phyloP scores from a whole-genome alignment of 1,140 invertebrate genomes.

The Drosophila kurseongensis region DNA sequence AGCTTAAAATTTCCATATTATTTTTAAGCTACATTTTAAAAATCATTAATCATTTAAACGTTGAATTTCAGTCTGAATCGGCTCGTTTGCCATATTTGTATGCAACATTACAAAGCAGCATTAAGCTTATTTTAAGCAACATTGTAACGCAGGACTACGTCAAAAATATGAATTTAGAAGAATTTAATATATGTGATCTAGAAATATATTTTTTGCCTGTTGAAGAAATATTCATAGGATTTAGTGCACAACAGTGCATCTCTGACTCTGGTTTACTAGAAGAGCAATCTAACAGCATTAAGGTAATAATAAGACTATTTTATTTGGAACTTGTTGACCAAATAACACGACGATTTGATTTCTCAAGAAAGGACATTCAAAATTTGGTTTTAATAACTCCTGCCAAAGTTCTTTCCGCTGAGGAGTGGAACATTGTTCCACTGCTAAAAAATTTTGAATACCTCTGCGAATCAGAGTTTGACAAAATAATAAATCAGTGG shows the following conservation, averaged over 20 bases:
- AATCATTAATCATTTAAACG: neutral
- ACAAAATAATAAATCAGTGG: neutral
- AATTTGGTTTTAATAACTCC: neutral
- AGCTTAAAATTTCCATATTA: neutral
- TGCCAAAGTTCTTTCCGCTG: neutral
- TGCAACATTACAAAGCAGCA: too few relatives aligned
- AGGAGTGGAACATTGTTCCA: neutral
- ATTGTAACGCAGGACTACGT: too few relatives aligned
- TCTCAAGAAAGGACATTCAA: neutral
- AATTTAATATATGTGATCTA: neutral
- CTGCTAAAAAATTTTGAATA: neutral
- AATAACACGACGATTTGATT: neutral
- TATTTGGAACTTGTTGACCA: neutral
- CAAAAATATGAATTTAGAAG: neutral
- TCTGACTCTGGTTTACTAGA: neutral
- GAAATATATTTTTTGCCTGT: neutral
- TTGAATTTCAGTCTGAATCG: neutral
- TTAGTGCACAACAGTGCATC: neutral
- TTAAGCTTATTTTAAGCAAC: too few relatives aligned
- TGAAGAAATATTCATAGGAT: neutral
- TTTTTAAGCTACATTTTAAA: neutral
- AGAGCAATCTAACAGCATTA: neutral
- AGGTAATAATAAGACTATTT: neutral
- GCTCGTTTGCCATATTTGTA: neutral
- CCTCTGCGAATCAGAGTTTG: neutral